Evolutionary conservation across 2,113 vertebrate genomes (phyloP), one percentile per base, ranked within the genome.

Genomic region (Nycticryphes semicollaris): DNA sequence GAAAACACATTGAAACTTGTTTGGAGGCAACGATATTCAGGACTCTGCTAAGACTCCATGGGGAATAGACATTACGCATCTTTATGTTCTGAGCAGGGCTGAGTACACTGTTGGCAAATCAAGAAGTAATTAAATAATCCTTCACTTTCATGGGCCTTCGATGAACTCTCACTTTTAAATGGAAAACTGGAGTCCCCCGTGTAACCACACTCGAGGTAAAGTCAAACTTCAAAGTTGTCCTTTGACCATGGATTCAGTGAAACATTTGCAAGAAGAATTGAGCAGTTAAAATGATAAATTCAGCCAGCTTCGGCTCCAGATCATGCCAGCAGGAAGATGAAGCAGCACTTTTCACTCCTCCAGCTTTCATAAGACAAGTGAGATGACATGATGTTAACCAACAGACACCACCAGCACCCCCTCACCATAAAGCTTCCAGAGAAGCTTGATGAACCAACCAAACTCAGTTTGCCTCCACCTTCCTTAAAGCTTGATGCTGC

Each of bases 91-190:
- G 33, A 84, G 84, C 60, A 86, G 35, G 21, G 24, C 35, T 90
- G 72, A 90, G 76, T 33, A 81, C 10, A 75, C 10, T n/a, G 68
- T 21, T 72, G 73, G 82, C 43, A 92, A 93, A 93, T 89, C 37
- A 78, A 78, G 47, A 90, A 74, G 50, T 88, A 95, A 96, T 96
- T 96, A 96, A 97, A 92, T 60, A 94, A 96, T 92, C 73, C 56
- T 72, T 96, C 83, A 94, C 48, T 90, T 93, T 84, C 87, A 73
- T 9, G 20, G 77, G 45, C 35, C 30, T 93, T 95, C 10, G 2
- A 33, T 84, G 68, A 95, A 94, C 68, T 84, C 91, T 75, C 37
- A 48, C 73, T 96, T 95, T 78, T 72, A 90, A 96, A 94, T 0
- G 0, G 68, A 95, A 92, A 72, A 72, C 76, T 41, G 47, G 19